Evolutionary conservation across 2,797 vertebrate genomes (phyloP).

Genomic region (Gastrophryne carolinensis): DNA sequence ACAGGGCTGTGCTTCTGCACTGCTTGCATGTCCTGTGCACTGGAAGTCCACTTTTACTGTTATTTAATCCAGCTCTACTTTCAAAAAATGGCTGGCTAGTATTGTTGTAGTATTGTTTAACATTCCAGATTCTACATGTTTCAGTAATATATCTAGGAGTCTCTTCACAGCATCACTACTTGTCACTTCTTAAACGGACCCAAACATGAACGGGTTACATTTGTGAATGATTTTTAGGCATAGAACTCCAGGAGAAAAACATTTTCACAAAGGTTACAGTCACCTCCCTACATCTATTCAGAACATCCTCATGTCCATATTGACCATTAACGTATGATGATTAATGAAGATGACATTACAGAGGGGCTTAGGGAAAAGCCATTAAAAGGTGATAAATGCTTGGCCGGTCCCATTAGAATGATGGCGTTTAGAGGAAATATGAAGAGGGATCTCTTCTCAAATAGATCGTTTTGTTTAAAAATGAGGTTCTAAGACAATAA

Average conservation of each 20-base stretch:
- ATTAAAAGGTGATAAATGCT: constrained; percentile 44
- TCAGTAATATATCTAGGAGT: too few relatives aligned
- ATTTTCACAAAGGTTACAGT: constrained; percentile 32
- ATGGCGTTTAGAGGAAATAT: constrained; percentile 13
- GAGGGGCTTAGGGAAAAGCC: constrained; percentile 26
- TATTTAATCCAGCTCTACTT: too few relatives aligned
- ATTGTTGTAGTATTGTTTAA: too few relatives aligned
- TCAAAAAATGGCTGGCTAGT: too few relatives aligned
- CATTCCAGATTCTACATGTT: too few relatives aligned
- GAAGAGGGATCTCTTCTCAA: constrained; percentile 34
- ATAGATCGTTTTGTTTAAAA: constrained; percentile 9
- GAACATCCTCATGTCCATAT: constrained; percentile 18
- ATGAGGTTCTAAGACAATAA: not conserved
- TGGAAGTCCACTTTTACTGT: too few relatives aligned
- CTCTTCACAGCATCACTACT: too few relatives aligned
- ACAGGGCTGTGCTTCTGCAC: too few relatives aligned
- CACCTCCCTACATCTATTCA: constrained; percentile 13
- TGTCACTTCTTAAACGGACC: not conserved
- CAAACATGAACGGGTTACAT: not conserved
- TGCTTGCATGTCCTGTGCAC: too few relatives aligned
- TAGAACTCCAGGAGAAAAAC: constrained; percentile 1
- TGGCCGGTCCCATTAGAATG: constrained; percentile 16
- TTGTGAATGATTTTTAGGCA: not conserved
- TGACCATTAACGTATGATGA: constrained; percentile 48
- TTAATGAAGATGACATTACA: constrained; percentile 48